Base-by-base conservation (phyloP, 2,888 invertebrate genomes). In the Lamellibrachia columna region DNA sequence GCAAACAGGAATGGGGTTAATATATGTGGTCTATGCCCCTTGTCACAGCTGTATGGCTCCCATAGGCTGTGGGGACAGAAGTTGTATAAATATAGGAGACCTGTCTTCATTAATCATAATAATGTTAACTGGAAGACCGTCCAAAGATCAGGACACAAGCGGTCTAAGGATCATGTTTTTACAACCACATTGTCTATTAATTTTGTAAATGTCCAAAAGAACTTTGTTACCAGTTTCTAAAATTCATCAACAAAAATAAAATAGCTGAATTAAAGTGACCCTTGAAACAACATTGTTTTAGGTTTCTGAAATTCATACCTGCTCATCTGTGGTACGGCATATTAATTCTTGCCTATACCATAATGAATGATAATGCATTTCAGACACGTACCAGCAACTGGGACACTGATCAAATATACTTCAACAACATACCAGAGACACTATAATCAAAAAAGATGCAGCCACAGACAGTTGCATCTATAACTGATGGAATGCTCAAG, bases 1-100 rank as follows among this genome's bases (percentile, higher is more conserved):
- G 15, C 75, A 15, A 75, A 75, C 75, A 75, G 75, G 75, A 75
- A 75, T 75, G 75, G 75, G 75, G 75, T 75, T 75, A 75, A 75
- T 75, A 75, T 75, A 75, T 75, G 75, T 75, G 75, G 75, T 75
- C 22, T 75, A 75, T 75, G 22, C 75, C 75, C 22, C 75, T 6
- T 75, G 75, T 75, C 75, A 75, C 15, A 0, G 75, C 75, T 75
- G 75, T 75, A 75, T 15, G 75, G 22, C 75, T 75, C 75, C 75
- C 75, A 6, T 11, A n/a, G 75, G 75, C 75, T 22, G 75, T 6
- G 15, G n/a, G 75, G 15, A 15, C 15, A 6, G 75, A 75, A 75
- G 75, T n/a, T n/a, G 22, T 75, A 75, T 75, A 15, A 75, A 15
- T 75, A n/a, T 22, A n/a, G 2, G 22, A 22, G 22, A 11, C 22